A percentile compares a stretch with the other conserved stretches of the same genome.
These are phyloP conservation scores for Magallana gigas DNA, from an alignment of 1,140 invertebrate species.

Conservation along the genomic window DNA sequence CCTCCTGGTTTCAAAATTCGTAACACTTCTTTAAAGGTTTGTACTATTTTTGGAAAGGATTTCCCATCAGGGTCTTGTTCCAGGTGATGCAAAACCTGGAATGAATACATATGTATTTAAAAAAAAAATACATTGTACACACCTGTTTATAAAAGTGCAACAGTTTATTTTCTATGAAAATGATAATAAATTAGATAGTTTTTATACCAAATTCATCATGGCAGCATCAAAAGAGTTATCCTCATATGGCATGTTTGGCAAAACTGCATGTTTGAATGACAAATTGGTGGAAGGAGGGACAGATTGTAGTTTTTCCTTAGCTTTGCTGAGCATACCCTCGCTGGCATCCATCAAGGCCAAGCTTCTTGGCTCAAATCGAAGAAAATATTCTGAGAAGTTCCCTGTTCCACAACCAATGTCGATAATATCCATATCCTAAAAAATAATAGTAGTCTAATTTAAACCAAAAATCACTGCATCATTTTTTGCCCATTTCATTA, in stretches of 20 bases:
- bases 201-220: constrained; percentile 38
- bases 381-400: constrained; percentile 50
- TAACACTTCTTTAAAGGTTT: constrained; percentile 6
- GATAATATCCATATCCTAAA: constrained; percentile 47
- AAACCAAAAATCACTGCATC: neutral
- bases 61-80: neutral
- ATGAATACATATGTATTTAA: neutral
- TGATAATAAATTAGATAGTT: neutral
- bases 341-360: constrained; percentile 46
- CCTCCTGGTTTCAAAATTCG: neutral
- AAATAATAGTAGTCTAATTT: neutral
- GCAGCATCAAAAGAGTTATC: constrained; percentile 36
- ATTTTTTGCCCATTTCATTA: neutral
- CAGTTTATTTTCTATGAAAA: neutral
- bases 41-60: neutral
- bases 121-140: neutral
- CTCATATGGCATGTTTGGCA: constrained; percentile 5
- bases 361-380: constrained; percentile 40
- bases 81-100: constrained; percentile 18
- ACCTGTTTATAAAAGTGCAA: too few species aligned
- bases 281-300: neutral
- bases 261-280: neutral
- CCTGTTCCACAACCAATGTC: constrained; percentile 55
- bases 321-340: constrained; percentile 50
- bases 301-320: constrained; percentile 43